A percentile compares a stretch with the other conserved stretches of the same genome.
Evolutionary conservation across 2,113 vertebrate species (phyloP).

Genomic region (Motacilla tschutschensis): DNA sequence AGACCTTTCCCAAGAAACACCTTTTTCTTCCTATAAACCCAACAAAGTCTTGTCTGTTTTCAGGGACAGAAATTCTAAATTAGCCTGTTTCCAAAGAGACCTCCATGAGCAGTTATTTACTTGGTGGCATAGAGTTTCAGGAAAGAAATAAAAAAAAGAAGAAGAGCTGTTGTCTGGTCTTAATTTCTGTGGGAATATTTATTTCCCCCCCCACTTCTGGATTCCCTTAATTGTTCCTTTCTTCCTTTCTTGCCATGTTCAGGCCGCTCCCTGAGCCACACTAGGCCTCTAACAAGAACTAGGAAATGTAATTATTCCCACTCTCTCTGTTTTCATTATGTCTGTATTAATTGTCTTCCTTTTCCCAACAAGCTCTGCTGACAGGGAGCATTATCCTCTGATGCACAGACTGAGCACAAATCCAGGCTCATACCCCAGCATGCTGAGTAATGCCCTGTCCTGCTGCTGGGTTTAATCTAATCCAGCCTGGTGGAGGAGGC

Average conservation of each 20-base stretch:
- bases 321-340: conserved; percentile 24
- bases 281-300: not conserved
- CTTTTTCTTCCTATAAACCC: not conserved
- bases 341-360: conserved; percentile 38
- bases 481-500: not conserved
- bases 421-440: not conserved
- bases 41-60: not conserved
- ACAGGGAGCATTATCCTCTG: conserved; percentile 14
- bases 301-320: conserved; percentile 28
- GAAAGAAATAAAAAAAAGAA: not conserved
- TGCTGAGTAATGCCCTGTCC: not conserved
- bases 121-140: not conserved
- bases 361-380: not conserved
- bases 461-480: not conserved
- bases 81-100: not conserved
- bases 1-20: not conserved
- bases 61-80: not conserved
- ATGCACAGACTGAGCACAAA: not conserved
- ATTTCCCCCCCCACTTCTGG: not conserved
- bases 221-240: not conserved
- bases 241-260: not conserved
- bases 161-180: not conserved
- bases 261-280: not conserved
- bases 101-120: not conserved
- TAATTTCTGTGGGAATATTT: not conserved